phyloP scores from a whole-genome alignment of 2,113 vertebrate species.

The Brachirus orientalis region DNA sequence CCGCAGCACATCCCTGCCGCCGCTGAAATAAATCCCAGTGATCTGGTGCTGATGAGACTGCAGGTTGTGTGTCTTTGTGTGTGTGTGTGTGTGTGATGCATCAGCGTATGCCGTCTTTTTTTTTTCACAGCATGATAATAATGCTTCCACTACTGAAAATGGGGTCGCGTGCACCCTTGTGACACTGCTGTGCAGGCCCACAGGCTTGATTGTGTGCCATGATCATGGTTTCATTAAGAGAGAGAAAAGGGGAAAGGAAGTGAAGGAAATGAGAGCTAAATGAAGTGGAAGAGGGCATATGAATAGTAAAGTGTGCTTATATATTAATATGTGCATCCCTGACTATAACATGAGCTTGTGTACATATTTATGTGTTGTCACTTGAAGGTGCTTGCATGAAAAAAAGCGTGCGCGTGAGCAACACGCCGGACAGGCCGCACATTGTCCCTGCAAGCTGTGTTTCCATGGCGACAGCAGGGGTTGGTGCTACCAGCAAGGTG shows the following conservation, averaged over 20 bases:
- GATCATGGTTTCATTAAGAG: constrained; percentile 66
- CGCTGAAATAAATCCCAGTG: constrained; percentile 73
- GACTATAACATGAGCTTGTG: background rate
- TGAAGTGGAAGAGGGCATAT: constrained; percentile 60
- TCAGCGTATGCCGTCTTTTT: constrained; percentile 48
- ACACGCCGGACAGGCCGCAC: constrained; percentile 45
- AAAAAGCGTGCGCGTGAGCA: constrained; percentile 16
- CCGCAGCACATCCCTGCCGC: constrained; percentile 54
- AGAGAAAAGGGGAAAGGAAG: constrained; percentile 14
- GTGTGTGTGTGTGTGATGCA: background rate
- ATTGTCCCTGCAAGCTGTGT: constrained; percentile 70
- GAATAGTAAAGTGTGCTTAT: constrained; percentile 38
- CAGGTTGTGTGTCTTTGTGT: constrained; percentile 48
- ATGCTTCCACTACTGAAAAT: constrained; percentile 62
- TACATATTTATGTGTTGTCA: constrained; percentile 5
- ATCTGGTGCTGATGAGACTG: constrained; percentile 67
- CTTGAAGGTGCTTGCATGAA: constrained; percentile 5
- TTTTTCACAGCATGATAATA: constrained; percentile 67
- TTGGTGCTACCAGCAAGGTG: constrained; percentile 69
- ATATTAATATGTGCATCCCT: constrained; percentile 21
- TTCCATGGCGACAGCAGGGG: constrained; percentile 73
- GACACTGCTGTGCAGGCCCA: constrained; percentile 50
- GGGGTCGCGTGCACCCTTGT: constrained; percentile 60
- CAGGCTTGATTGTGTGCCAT: constrained; percentile 56
- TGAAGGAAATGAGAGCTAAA: constrained; percentile 64